Base-by-base conservation (phyloP, 2,113 vertebrate species). In the Calyptommatus sinebrachiatus region DNA sequence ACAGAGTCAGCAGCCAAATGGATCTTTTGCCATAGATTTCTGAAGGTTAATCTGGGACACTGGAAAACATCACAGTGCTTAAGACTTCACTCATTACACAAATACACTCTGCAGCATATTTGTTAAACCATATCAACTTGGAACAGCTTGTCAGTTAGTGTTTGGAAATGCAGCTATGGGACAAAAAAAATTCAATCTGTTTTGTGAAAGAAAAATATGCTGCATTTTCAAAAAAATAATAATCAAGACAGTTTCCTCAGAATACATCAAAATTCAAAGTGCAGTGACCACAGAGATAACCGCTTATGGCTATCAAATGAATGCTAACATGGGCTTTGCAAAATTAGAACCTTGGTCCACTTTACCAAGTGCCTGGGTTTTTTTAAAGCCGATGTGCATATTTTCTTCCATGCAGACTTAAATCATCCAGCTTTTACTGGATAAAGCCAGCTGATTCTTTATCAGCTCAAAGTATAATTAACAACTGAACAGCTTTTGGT, bases 371-470 rank as follows among this genome's bases (percentile, higher is more conserved):
- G 82, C 87, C 66, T 26, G 76, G 76, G 72, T 79, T 86, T 91
- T 88, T 88, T 83, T 81, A 18, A 18, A 57, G 53, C 80, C 85
- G 89, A 86, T 89, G 82, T 88, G 66, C 24, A 77, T 77, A 73
- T 78, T 87, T 91, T 88, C 88, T 83, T 81, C 12, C n/a, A 83
- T 82, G 79, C 78, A 80, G 90, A 87, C 82, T 61, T 87, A 84
- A 88, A 88, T 62, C 45, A 91, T 91, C 66, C 79, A 81, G 57
- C 68, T 76, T 83, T 75, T 12, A 73, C 81, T n/a, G 35, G 88
- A 89, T 84, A 89, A 88, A 90, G 87, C 84, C 90, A 89, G 69
- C 83, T 57, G 12, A 57, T 57, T 84, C 78, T 90, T 91, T 88
- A 72, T 90, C 84, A 84, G 85, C 72, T 88, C 88, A 86, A 88